phyloP scores from a whole-genome alignment of 2,888 invertebrate genomes.

The Philhelius pedissequus region DNA sequence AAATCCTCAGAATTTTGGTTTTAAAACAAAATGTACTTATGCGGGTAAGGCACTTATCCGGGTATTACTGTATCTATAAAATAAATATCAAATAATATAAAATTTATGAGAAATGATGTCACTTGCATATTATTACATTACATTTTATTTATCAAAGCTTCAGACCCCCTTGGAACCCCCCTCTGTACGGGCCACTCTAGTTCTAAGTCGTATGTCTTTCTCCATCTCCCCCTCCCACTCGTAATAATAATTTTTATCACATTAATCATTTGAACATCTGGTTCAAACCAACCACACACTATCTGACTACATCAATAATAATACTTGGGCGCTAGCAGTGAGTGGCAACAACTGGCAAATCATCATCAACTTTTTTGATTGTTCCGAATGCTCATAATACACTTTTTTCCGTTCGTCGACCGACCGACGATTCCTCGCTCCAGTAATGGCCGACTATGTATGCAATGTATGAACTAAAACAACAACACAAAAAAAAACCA shows the following conservation, averaged over 20 bases:
- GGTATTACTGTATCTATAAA: no score
- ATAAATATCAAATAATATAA: no score
- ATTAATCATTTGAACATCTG: constrained; percentile 22
- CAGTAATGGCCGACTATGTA: constrained; percentile 2
- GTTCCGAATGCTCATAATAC: neutral
- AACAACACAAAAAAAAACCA: neutral
- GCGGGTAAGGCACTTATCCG: no score
- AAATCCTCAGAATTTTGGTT: no score
- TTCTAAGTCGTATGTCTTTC: neutral
- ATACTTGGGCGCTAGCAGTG: neutral
- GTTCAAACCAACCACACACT: neutral
- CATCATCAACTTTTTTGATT: constrained; percentile 24
- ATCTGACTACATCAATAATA: constrained; percentile 6
- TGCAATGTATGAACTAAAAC: neutral
- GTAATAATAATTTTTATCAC: neutral
- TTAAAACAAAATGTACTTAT: no score
- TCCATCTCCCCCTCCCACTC: neutral
- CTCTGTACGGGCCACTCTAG: neutral
- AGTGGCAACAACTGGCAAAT: constrained; percentile 27
- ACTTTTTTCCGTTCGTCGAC: neutral
- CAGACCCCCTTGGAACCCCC: no score
- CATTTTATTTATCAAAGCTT: no score
- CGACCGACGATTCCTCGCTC: neutral
- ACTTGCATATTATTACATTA: no score
- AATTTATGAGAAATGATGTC: no score